Conservation (phyloP, 2,113 vertebrate species). For the Bettongia penicillata region DNA sequence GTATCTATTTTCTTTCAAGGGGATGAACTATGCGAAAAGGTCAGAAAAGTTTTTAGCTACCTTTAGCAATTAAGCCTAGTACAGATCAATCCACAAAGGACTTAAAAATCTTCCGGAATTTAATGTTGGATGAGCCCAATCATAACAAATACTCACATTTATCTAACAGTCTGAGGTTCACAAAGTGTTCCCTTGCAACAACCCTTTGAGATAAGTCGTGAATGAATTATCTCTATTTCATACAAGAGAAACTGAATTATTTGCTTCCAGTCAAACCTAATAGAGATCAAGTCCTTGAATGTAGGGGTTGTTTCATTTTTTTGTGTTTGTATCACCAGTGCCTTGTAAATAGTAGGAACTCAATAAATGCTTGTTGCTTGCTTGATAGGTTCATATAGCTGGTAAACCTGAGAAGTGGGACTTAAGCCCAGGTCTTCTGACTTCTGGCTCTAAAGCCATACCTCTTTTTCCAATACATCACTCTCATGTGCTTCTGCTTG, state of each 20-base stretch:
- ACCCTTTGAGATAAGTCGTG: background rate
- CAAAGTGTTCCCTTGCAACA: background rate
- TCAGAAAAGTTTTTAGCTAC: background rate
- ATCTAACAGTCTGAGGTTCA: background rate
- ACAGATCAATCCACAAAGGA: background rate
- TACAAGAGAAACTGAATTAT: background rate
- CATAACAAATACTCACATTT: background rate
- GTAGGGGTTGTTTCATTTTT: background rate
- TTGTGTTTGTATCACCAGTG: background rate
- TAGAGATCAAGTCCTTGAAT: background rate
- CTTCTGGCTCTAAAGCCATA: background rate
- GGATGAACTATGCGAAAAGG: background rate
- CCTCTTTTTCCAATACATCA: background rate
- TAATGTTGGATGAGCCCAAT: background rate
- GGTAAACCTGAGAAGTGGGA: background rate
- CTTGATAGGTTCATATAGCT: background rate
- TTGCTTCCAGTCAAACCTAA: background rate
- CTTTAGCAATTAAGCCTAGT: constrained; percentile 30
- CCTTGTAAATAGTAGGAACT: background rate
- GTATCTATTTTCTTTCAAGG: background rate
- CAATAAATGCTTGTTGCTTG: background rate
- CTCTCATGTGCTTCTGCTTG: background rate
- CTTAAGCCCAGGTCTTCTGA: background rate
- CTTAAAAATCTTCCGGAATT: background rate
- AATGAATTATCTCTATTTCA: background rate